Percentiles rank a stretch among this genome's conserved stretches.
Conservation (phyloP, 1,140 invertebrate genomes). For the Phortica variegata region DNA sequence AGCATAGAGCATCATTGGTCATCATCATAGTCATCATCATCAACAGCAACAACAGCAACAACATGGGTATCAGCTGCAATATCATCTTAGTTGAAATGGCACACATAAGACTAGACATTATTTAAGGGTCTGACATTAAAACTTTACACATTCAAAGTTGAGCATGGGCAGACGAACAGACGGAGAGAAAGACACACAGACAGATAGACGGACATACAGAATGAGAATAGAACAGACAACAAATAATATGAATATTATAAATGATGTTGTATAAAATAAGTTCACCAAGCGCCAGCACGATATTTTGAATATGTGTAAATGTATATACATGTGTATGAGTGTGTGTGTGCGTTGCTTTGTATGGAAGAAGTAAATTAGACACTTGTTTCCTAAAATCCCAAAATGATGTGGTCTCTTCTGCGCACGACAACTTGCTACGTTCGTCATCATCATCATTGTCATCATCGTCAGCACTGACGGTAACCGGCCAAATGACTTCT, state of each 20-base stretch:
- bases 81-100: not conserved
- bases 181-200: too few species aligned
- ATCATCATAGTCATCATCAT: slow-evolving; percentile 27
- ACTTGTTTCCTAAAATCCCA: too few species aligned
- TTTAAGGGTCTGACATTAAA: slow-evolving; percentile 9
- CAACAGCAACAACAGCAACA: too few species aligned
- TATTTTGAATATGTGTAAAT: not conserved
- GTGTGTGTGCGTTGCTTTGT: slow-evolving; percentile 13
- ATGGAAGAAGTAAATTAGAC: not conserved
- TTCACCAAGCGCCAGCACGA: slow-evolving; percentile 12
- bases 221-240: slow-evolving; percentile 18
- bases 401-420: too few species aligned
- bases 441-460: too few species aligned
- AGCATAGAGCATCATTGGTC: slow-evolving; percentile 40
- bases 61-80: too few species aligned
- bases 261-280: slow-evolving; percentile 19
- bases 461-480: too few species aligned
- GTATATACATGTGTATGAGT: not conserved
- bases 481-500: too few species aligned
- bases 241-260: slow-evolving; percentile 47
- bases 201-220: too few species aligned
- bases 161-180: too few species aligned
- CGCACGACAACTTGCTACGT: too few species aligned
- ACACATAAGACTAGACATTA: slow-evolving; percentile 15
- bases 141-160: slow-evolving; percentile 35